Conservation (phyloP, 2,113 vertebrate genomes). For the Geococcyx californianus region DNA sequence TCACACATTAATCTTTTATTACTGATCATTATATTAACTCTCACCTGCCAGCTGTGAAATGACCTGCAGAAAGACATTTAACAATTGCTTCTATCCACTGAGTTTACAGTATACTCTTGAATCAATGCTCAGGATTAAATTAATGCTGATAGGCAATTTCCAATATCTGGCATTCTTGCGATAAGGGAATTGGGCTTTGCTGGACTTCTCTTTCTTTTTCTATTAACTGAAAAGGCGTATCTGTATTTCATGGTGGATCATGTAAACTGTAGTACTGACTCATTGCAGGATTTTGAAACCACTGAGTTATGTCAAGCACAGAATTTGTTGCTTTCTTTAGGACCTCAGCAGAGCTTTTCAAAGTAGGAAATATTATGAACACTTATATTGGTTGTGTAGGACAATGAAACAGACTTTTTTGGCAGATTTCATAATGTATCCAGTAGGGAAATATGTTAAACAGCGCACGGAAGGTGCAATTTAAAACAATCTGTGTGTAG, state of each 20-base stretch:
- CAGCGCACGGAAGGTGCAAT: not conserved
- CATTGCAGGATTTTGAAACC: not conserved
- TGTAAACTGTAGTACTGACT: not conserved
- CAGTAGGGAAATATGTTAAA: slow-evolving; percentile 3
- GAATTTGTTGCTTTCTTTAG: slow-evolving; percentile 7
- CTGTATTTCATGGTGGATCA: slow-evolving; percentile 62
- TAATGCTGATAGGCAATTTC: slow-evolving; percentile 73
- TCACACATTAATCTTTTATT: slow-evolving; percentile 63
- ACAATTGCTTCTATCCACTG: slow-evolving; percentile 46
- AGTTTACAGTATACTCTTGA: slow-evolving; percentile 63
- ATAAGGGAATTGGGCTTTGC: slow-evolving; percentile 65
- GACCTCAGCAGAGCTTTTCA: slow-evolving; percentile 6
- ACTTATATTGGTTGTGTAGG: not conserved
- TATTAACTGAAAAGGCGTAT: slow-evolving; percentile 1
- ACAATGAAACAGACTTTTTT: slow-evolving; percentile 21
- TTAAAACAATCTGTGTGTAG: not conserved
- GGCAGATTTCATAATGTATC: not conserved
- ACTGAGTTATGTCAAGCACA: slow-evolving; percentile 8
- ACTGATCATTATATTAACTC: slow-evolving; percentile 65
- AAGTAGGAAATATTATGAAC: not conserved
- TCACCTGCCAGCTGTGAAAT: slow-evolving; percentile 68
- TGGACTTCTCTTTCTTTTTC: slow-evolving; percentile 16
- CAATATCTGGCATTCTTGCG: slow-evolving; percentile 56
- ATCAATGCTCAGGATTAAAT: slow-evolving; percentile 70
- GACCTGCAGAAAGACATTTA: slow-evolving; percentile 63